Evolutionary conservation across 2,797 vertebrate genomes (phyloP), one percentile per base, ranked within the genome.

Genomic region (Peromyscus aztecus): DNA sequence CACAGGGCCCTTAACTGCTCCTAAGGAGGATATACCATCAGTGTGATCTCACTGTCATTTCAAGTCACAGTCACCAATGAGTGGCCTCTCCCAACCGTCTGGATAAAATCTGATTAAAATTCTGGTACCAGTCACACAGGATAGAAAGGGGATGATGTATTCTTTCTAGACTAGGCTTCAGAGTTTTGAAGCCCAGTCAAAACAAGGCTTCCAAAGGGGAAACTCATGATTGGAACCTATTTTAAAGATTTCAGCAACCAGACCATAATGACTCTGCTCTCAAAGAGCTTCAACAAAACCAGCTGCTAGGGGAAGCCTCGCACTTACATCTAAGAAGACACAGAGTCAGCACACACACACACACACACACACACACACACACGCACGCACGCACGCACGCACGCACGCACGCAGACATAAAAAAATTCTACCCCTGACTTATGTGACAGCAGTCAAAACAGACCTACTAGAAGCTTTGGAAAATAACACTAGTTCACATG

Each of bases 291-390:
- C 29, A 61, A 92, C 19, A 93, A 71, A 97, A 89, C 75, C 40
- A 95, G 92, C 84, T 57, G 81, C 71, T 69, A 89, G 86, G 23
- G 75, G 63, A 98, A 97, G 96, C 90, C 94, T 91, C 61, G 55
- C 11, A 29, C 94, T 94, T 59, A 17, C 43, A 82, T 71, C 46
- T 80, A 77, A 80, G 67, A 94, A 84, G 69, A 71, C 87, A 90
- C 93, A 71, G 73, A 94, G 81, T 96, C 6, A 95, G 92, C 61
- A 91, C 82, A 49, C 2, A 29, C 43, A 57, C 11, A 77, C 0
- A 46, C 43, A 57, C 61, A 91, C 84, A 77, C 11, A 77, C 0
- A 46, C 43, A 57, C 1, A 40, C 19, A 61, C 6, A 43, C 5
- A 83, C 49, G 16, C 52, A 55, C 14, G 4, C 52, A 78, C 43